Conservation (phyloP, 2,797 vertebrate species). For the Lepus oiostolus region DNA sequence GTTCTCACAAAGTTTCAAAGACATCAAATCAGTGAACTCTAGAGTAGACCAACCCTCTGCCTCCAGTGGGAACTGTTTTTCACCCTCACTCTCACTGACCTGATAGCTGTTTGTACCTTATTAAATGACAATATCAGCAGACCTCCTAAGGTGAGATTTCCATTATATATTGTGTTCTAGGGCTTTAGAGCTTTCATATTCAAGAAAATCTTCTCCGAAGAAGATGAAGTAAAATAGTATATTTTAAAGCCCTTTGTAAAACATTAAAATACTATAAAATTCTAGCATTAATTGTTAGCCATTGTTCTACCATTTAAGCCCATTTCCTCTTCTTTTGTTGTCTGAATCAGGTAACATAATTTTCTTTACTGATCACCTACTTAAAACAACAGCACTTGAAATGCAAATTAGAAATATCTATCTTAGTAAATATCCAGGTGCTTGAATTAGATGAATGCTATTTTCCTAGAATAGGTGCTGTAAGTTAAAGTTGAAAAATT, state of each 20-base stretch:
- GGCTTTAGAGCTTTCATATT: constrained; percentile 77
- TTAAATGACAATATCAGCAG: constrained; percentile 64
- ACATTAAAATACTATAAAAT: constrained; percentile 66
- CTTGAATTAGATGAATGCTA: constrained; percentile 31
- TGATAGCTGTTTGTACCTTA: constrained; percentile 63
- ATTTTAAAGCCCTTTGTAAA: constrained; percentile 64
- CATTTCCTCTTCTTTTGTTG: constrained; percentile 68
- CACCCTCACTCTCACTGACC: constrained; percentile 15
- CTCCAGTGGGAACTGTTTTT: constrained; percentile 70
- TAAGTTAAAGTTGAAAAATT: constrained; percentile 22
- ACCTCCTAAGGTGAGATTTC: constrained; percentile 68
- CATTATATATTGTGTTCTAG: constrained; percentile 71
- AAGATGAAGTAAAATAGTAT: constrained; percentile 76
- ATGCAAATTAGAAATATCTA: constrained; percentile 57
- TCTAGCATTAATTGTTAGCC: constrained; percentile 53
- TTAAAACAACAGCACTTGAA: constrained; percentile 63
- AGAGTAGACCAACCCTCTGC: constrained; percentile 22
- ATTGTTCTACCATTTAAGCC: constrained; percentile 69
- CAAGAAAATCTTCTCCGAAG: constrained; percentile 74
- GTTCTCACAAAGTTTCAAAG: constrained; percentile 55
- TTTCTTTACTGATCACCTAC: constrained; percentile 61
- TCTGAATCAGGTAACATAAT: constrained; percentile 64
- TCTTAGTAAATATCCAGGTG: constrained; percentile 32
- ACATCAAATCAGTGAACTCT: constrained; percentile 26
- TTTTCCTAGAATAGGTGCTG: constrained; percentile 34